These are phyloP conservation scores for Tortricodes alternella DNA, from an alignment of 2,888 invertebrate species.

Conservation along the genomic window DNA sequence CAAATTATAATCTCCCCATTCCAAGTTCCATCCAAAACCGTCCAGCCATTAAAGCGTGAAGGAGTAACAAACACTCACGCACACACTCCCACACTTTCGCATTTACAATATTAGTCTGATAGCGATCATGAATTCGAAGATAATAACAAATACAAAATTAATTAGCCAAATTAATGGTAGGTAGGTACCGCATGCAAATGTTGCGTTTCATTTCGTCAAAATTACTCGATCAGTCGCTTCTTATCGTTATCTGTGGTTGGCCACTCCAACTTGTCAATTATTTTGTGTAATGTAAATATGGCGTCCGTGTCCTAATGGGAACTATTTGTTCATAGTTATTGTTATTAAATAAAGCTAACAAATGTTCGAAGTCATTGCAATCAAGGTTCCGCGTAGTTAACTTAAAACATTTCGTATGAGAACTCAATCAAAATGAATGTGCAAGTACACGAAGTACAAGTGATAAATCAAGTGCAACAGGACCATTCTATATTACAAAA, in stretches of 20 bases:
- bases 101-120: too few relatives aligned
- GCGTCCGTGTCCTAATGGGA: slow-evolving; percentile 5
- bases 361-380: slow-evolving; percentile 3
- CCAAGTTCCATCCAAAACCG: too few relatives aligned
- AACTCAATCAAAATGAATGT: slow-evolving; percentile 28
- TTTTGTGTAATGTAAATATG: slow-evolving; percentile 27
- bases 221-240: neutral
- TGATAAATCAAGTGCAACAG: slow-evolving; percentile 38
- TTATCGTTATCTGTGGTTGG: slow-evolving; percentile 5
- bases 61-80: too few relatives aligned
- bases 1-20: too few relatives aligned
- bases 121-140: too few relatives aligned
- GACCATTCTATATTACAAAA: slow-evolving; percentile 24
- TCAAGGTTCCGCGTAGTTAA: slow-evolving; percentile 4
- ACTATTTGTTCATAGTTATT: slow-evolving; percentile 10
- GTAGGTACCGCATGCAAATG: neutral
- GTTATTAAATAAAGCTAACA: slow-evolving; percentile 16
- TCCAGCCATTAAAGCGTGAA: too few relatives aligned
- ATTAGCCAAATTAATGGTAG: neutral
- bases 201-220: slow-evolving; percentile 24
- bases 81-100: too few relatives aligned
- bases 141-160: neutral
- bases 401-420: slow-evolving; percentile 18
- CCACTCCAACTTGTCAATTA: slow-evolving; percentile 6
- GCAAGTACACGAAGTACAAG: slow-evolving; percentile 47